Base-by-base conservation (phyloP, 2,113 vertebrate species). In the Beaufortia kweichowensis region DNA sequence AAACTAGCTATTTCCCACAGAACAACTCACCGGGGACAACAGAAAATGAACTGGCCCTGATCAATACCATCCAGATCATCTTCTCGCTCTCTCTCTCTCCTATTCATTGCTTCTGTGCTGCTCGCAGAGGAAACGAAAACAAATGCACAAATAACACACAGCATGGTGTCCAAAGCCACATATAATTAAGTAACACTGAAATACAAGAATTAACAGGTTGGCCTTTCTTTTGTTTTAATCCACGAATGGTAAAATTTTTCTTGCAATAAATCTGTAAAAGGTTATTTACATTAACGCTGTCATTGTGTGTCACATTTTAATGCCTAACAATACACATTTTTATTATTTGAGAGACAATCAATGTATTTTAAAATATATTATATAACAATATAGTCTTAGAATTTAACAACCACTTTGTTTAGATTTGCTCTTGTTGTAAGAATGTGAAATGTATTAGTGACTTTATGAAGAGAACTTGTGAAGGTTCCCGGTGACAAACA, bases 1-100 rank as follows among this genome's bases (percentile, higher is more conserved):
- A 91, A 91, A 92, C 87, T 90, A 83, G 89, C 90, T 64, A 90
- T 89, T 90, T 90, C 90, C 89, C 88, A 85, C 81, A 76, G 81
- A 87, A 82, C 82, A 88, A 86, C 85, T 88, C 88, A 89, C 86
- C 81, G 33, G 88, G 89, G 89, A 91, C 86, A 80, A 81, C 74
- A 86, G 88, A 89, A 89, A 92, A 91, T 92, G 87, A 90, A 91
- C 89, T 88, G 85, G 80, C 82, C 77, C 66, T 39, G 83, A 91
- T 92, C 90, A 87, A 92, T 92, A 91, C 82, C 67, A 77, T 67
- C 80, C 86, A 86, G 85, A 84, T 80, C 79, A n/a, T n/a, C 83
- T 76, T 76, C 75, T 77, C 77, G 19, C 70, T n/a, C 72, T 31
- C 66, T 17, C 56, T 53, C 29, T 11, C 66, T 28, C 19, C 9